Evolutionary conservation across 2,888 invertebrate species (phyloP).

Genomic region (Pecten maximus): DNA sequence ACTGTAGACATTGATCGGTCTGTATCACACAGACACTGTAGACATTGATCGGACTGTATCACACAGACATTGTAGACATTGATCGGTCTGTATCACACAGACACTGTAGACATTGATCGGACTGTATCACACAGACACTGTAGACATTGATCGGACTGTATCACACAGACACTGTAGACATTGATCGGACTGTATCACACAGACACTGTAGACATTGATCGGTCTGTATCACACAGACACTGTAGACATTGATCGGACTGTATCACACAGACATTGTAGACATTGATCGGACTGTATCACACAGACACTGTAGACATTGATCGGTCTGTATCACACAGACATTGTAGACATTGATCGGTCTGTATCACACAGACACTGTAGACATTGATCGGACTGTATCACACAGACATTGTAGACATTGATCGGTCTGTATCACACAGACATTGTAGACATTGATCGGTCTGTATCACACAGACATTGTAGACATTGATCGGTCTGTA

Average conservation of each 20-base stretch:
- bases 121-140: not conserved
- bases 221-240: not conserved
- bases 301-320: no score
- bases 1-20: not conserved
- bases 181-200: not conserved
- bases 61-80: no score
- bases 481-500: not conserved
- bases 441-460: no score
- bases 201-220: no score
- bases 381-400: not conserved
- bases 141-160: not conserved
- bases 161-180: no score
- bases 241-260: not conserved
- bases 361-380: not conserved
- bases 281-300: not conserved
- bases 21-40: not conserved
- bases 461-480: not conserved
- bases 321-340: not conserved
- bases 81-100: not conserved
- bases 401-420: no score
- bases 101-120: no score
- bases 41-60: not conserved
- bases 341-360: not conserved
- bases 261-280: no score
- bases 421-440: not conserved